These are phyloP conservation scores for Atherinomorus stipes DNA, from an alignment of 2,113 vertebrate species.

Conservation along the genomic window DNA sequence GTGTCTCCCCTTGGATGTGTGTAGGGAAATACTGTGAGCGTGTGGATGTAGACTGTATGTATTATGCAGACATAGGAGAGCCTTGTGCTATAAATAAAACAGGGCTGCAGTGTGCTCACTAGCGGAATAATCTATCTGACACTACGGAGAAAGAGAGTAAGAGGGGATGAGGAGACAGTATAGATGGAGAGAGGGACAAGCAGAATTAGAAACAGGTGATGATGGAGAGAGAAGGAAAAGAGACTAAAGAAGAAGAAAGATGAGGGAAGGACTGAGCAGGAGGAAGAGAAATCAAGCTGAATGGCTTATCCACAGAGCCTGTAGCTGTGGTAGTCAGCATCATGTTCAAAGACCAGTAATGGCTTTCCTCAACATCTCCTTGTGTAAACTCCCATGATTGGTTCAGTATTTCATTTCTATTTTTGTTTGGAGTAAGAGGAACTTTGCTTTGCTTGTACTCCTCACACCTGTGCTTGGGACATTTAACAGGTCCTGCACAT, in stretches of 20 bases:
- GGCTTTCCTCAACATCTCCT: constrained; percentile 25
- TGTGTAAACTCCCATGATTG: constrained; percentile 9
- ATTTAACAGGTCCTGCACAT: constrained; percentile 12
- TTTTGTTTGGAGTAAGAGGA: constrained; percentile 1
- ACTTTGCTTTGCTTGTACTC: constrained; percentile 14
- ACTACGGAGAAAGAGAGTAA: constrained; percentile 67
- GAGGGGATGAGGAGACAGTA: constrained; percentile 29
- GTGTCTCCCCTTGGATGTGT: constrained; percentile 38
- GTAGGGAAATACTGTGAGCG: constrained; percentile 39
- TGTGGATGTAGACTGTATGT: constrained; percentile 70
- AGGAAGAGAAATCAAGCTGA: constrained; percentile 13
- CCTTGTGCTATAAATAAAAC: constrained; percentile 82
- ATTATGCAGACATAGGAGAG: constrained; percentile 81
- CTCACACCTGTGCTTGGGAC: constrained; percentile 27
- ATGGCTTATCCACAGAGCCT: constrained; percentile 14
- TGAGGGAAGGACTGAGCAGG: not conserved
- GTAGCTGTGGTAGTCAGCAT: constrained; percentile 19
- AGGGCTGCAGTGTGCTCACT: constrained; percentile 77
- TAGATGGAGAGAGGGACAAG: constrained; percentile 1
- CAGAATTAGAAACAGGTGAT: constrained; percentile 31
- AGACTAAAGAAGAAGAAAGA: constrained; percentile 25
- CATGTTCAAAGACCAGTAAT: constrained; percentile 21
- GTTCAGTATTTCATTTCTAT: constrained; percentile 12
- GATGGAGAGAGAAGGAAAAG: constrained; percentile 11
- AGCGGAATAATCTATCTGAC: constrained; percentile 83